Evolutionary conservation across 2,797 vertebrate genomes (phyloP), one percentile per base, ranked within the genome.

Genomic region (Pagetopsis macropterus): DNA sequence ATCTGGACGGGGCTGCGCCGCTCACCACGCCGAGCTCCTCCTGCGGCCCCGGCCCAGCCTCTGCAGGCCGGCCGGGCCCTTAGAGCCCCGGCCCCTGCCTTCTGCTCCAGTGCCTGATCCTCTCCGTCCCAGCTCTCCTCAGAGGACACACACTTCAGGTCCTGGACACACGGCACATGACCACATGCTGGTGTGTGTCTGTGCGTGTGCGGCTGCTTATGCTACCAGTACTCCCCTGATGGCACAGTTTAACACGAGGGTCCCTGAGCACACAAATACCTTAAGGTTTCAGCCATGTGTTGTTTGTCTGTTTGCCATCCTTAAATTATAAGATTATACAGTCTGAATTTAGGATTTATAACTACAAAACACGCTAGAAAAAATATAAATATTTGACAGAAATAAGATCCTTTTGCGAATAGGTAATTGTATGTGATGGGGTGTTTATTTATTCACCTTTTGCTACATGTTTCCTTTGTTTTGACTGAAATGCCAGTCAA

Each of bases 1-100:
- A 96, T 96, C 96, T 97, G 96, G 93, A 93, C 84, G 83, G 86
- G 88, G 82, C 84, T 85, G 91, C 89, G 91, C 92, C 85, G 84
- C 84, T 45, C 51, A 56, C 62, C 79, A 79, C 92, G 81, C 94
- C 90, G 93, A 93, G 93, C 90, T 95, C 91, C 91, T 94, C 90
- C 46, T 68, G 87, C 76, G 89, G 84, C 78, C 85, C 76, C 33
- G 41, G 44, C 75, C 9, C 50, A 67, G 67, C 79, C 72, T 82
- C 84, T 80, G 56, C 79, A 82, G 82, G 79, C 82, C 52, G 79
- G 61, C 45, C 60, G 48, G 77, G 71, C 78, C 88, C 79, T 87
- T 66, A 70, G 82, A 85, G 86, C 69, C 73, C 54, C 61, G 62
- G 76, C 84, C 83, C 75, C 72, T 50, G 75, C 70, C 86, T 88